Evolutionary conservation across 2,113 vertebrate genomes (phyloP).

Genomic region (Phrynocephalus versicolor): DNA sequence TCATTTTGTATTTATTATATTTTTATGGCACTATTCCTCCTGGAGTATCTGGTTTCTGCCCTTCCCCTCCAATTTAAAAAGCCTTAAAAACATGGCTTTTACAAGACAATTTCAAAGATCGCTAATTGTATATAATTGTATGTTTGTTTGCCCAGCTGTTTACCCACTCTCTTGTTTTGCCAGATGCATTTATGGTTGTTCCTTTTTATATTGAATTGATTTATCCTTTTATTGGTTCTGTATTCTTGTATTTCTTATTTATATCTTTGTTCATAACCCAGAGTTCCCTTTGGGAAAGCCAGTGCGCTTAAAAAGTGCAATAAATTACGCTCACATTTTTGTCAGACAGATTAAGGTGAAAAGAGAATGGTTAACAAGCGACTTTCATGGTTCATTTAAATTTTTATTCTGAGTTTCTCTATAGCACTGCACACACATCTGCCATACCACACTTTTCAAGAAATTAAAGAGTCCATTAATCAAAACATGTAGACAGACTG

Average conservation of each 20-base stretch:
- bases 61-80: background rate
- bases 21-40: background rate
- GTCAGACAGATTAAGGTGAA: background rate
- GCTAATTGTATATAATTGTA: too few relatives aligned
- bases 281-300: too few relatives aligned
- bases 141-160: too few relatives aligned
- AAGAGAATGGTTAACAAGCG: background rate
- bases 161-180: too few relatives aligned
- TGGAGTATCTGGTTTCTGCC: background rate
- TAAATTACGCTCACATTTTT: background rate
- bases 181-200: too few relatives aligned
- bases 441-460: background rate
- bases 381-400: background rate
- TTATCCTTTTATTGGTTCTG: too few relatives aligned
- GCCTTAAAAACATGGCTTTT: too few relatives aligned
- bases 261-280: too few relatives aligned
- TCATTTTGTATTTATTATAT: background rate
- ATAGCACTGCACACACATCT: background rate
- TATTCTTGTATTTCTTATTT: too few relatives aligned
- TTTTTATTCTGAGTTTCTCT: background rate
- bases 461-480: background rate
- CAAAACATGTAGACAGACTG: background rate
- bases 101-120: too few relatives aligned
- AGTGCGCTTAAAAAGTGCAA: too few relatives aligned
- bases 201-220: too few relatives aligned